These are phyloP conservation scores for Dipodomys spectabilis DNA, from an alignment of 2,113 vertebrate genomes.

Conservation along the genomic window DNA sequence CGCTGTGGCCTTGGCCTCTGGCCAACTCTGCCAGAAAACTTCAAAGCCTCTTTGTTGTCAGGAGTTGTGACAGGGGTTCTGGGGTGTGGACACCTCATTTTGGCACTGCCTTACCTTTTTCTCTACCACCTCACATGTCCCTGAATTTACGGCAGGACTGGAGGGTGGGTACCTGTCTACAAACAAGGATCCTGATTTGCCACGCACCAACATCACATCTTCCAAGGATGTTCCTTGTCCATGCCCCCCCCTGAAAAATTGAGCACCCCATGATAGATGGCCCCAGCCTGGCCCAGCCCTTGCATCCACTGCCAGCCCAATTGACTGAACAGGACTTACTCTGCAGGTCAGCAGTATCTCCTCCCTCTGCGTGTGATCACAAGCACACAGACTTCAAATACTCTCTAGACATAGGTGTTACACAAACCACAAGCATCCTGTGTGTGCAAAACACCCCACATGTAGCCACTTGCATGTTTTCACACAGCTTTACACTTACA, in stretches of 20 bases:
- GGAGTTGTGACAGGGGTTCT: background rate
- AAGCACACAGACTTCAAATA: background rate
- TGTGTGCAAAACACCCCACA: too few relatives aligned
- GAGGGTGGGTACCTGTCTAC: background rate
- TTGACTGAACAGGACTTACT: background rate
- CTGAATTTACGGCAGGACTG: conserved; percentile 56
- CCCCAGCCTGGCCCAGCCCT: background rate
- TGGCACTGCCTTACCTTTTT: background rate
- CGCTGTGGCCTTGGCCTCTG: conserved; percentile 49
- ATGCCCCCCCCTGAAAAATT: background rate
- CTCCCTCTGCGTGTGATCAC: background rate
- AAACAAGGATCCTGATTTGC: background rate
- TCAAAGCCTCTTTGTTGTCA: conserved; percentile 71
- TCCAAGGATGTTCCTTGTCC: background rate
- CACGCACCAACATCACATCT: background rate
- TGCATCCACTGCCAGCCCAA: background rate
- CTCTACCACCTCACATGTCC: background rate
- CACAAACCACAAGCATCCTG: too few relatives aligned
- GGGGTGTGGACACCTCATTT: background rate
- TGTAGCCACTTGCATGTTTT: too few relatives aligned
- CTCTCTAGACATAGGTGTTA: too few relatives aligned
- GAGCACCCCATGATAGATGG: background rate
- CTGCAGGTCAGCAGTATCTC: background rate
- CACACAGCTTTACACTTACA: background rate
- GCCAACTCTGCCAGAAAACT: conserved; percentile 47